phyloP scores from a whole-genome alignment of 2,888 invertebrate genomes.

The Ypsolopha sequella region DNA sequence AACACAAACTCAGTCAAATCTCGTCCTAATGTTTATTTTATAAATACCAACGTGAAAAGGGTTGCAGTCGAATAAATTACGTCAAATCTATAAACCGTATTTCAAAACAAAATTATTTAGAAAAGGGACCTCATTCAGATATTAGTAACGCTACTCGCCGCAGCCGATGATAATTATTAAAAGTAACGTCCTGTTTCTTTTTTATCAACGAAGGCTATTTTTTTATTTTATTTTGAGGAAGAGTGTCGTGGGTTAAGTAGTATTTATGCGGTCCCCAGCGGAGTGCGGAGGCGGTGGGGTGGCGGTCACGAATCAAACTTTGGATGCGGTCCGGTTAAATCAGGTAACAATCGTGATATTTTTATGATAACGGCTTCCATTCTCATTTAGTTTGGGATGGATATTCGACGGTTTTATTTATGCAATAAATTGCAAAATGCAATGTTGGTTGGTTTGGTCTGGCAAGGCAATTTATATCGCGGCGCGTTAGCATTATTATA shows the following conservation, averaged over 20 bases:
- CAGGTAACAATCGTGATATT: too few relatives aligned
- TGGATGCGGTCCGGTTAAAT: neutral
- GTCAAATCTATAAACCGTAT: constrained; percentile 56
- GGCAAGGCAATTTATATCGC: too few relatives aligned
- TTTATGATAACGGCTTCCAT: too few relatives aligned
- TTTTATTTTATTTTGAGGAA: constrained; percentile 44
- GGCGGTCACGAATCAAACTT: constrained; percentile 32
- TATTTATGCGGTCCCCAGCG: constrained; percentile 66
- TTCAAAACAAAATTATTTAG: constrained; percentile 62
- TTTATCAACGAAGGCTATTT: constrained; percentile 22
- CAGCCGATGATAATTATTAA: constrained; percentile 57
- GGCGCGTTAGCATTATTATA: too few relatives aligned
- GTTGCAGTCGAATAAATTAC: constrained; percentile 49
- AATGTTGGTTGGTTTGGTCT: too few relatives aligned
- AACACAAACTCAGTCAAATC: neutral
- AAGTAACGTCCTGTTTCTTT: constrained; percentile 25
- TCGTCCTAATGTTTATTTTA: constrained; percentile 28
- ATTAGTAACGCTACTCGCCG: constrained; percentile 64
- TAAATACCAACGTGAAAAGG: constrained; percentile 31
- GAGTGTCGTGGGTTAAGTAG: constrained; percentile 58
- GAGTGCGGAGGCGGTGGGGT: constrained; percentile 32
- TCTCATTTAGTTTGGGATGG: too few relatives aligned
- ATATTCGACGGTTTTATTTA: too few relatives aligned
- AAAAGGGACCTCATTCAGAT: constrained; percentile 53
- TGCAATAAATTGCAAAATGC: too few relatives aligned